Percentiles rank a stretch among this genome's conserved stretches.
phyloP scores from a whole-genome alignment of 2,797 vertebrate species.

The Xenentodon cancila region DNA sequence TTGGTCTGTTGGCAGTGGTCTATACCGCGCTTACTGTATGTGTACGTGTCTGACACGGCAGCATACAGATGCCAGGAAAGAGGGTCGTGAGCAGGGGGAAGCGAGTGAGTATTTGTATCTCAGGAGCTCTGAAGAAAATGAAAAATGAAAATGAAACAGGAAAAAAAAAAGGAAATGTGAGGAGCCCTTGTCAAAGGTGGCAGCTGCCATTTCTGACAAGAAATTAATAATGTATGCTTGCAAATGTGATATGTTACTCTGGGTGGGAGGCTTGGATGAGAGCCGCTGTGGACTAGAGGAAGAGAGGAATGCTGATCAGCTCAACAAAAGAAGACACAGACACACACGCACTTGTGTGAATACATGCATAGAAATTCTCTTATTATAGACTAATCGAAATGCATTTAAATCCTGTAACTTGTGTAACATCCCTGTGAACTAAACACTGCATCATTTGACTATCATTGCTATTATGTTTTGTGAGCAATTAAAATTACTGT shows the following conservation, averaged over 20 bases:
- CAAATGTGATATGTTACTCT: slow-evolving; percentile 75
- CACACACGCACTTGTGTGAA: background rate
- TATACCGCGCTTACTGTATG: background rate
- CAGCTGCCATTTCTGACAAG: slow-evolving; percentile 67
- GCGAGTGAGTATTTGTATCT: slow-evolving; percentile 54
- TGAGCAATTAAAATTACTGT: slow-evolving; percentile 39
- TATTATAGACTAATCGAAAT: background rate
- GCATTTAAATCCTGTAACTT: slow-evolving; percentile 3
- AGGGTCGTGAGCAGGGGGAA: slow-evolving; percentile 8
- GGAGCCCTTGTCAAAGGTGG: slow-evolving; percentile 69
- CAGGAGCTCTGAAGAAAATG: slow-evolving; percentile 80
- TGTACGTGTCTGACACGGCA: slow-evolving; percentile 23
- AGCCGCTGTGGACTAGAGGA: slow-evolving; percentile 15
- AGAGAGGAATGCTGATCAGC: slow-evolving; percentile 56
- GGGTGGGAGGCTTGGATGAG: slow-evolving; percentile 25
- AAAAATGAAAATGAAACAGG: slow-evolving; percentile 70
- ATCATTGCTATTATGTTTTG: slow-evolving; percentile 26
- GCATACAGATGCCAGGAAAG: background rate
- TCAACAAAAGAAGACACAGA: background rate
- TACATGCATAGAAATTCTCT: background rate
- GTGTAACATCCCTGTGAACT: background rate
- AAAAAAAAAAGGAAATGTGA: slow-evolving; percentile 43
- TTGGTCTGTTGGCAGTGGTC: slow-evolving; percentile 7
- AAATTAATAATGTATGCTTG: slow-evolving; percentile 81
- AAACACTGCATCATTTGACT: slow-evolving; percentile 3